phyloP scores from a whole-genome alignment of 2,797 vertebrate species.

The Antennarius maculatus region DNA sequence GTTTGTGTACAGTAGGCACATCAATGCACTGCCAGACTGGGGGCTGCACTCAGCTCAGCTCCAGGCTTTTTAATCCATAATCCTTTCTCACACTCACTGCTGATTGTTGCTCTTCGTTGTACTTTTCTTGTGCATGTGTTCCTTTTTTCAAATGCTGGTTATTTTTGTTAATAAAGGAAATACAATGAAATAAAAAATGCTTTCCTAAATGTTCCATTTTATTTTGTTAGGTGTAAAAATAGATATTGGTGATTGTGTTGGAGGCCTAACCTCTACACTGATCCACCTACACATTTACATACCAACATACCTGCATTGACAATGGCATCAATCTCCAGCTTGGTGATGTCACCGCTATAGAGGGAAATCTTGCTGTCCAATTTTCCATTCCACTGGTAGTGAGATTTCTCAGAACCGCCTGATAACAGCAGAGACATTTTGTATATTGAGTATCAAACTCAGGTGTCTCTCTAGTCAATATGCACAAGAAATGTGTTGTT shows the following conservation, averaged over 20 bases:
- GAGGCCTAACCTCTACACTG: neutral
- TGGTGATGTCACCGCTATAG: conserved; percentile 88
- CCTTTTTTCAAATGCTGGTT: neutral
- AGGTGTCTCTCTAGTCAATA: neutral
- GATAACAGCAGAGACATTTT: conserved; percentile 15
- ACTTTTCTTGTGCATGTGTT: conserved; percentile 1
- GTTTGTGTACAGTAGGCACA: conserved; percentile 23
- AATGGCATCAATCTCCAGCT: conserved; percentile 88
- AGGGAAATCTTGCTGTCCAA: conserved; percentile 89
- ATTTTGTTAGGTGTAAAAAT: conserved; percentile 1
- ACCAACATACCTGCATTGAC: conserved; percentile 87
- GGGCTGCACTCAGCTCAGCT: conserved; percentile 11
- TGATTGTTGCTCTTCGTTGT: neutral
- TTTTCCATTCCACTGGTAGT: conserved; percentile 62
- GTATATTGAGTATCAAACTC: neutral
- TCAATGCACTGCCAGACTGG: conserved; percentile 17
- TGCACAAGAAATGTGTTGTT: neutral
- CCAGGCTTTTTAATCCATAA: conserved; percentile 22
- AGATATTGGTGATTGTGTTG: neutral
- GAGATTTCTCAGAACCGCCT: conserved; percentile 49
- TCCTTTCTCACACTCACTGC: conserved; percentile 22
- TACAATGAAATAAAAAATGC: neutral
- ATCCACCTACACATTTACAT: neutral
- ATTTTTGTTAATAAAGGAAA: conserved; percentile 1
- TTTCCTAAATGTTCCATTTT: neutral